Base-by-base conservation (phyloP, 2,888 invertebrate species). In the Panzeria rudis region DNA sequence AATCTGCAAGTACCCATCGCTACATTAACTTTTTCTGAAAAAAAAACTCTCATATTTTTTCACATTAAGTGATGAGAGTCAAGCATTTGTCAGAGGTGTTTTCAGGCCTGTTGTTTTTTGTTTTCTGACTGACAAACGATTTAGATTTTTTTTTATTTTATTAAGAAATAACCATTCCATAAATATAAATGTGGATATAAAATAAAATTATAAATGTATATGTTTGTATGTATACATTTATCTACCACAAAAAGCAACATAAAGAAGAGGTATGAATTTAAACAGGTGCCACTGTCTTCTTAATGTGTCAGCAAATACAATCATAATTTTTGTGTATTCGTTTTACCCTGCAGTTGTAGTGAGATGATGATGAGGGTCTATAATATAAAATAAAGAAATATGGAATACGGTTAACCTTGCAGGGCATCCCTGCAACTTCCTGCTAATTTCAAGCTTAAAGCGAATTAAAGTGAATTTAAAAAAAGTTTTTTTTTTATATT, bases 251-350 rank as follows among this genome's bases (percentile, higher is more conserved):
- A n/a, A 71, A 32, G 2, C 15, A 44, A 15, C 15, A 44, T 6
- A 44, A n/a, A 44, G 44, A 78, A 59, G 52, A 29, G 41, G 20
- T n/a, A 62, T 61, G 44, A 62, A 44, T 44, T 71, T 62, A 64
- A 72, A 72, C 72, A 79, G 79, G 79, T 79, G 71, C 71, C 64
- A 72, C 32, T 64, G 64, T 54, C 56, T 71, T 62, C 35, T 54
- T 56, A 64, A 56, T n/a, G 64, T 56, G 54, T 62, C 64, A 44
- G 54, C 35, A 54, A 13, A 64, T 25, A 47, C 23, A 64, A 56
- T 15, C 41, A 44, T 54, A 54, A 54, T 64, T 56, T 69, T 47
- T 25, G 25, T 17, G n/a, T 29, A 8, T 23, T 38, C 15, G 23
- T 1, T 3, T 17, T 59, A 35, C 35, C 15, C 64, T 25, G 64